Base-by-base conservation (phyloP, 2,113 vertebrate genomes). In the Daubentonia madagascariensis region DNA sequence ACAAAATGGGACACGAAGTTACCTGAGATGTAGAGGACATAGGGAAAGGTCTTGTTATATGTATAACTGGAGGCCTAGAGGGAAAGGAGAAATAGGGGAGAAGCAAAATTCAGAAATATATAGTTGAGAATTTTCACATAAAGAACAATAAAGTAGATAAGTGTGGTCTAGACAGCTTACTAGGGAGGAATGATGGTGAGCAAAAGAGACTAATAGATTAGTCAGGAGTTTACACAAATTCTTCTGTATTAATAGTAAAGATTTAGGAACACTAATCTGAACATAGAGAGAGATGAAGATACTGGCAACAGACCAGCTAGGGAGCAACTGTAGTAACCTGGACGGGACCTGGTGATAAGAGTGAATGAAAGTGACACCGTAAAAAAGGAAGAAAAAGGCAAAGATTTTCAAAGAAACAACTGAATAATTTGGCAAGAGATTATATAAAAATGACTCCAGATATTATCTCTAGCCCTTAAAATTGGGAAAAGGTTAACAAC, bases 91-190 rank as follows among this genome's bases (percentile, higher is more conserved):
- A 95, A 85, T 18, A 45, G 20, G 16, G 4, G 35, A 79, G 52
- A 61, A 52, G 40, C 50, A 87, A 95, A 91, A 63, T 35, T 79
- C 30, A n/a, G 20, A 91, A 86, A 61, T 57, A 22, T 57, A 57
- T 22, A 91, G 16, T 61, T 95, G 70, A 86, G 63, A 72, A 72
- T 86, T 80, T 91, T 80, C 35, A 86, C n/a, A 23, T 92, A 92
- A 81, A 81, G 54, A 37, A 72, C 65, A 88, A 75, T 65, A 73
- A 92, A 67, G 25, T 57, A 25, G 78, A 1, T 83, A 93, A 63
- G 25, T 32, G 45, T 18, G 18, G 54, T 79, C 50, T 52, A 8
- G 25, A n/a, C 63, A 90, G 30, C 37, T 80, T 70, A 85, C 35
- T n/a, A 22, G 25, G 32, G 50, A 70, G 23, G 52, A 18, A 52